Base-by-base conservation (phyloP, 1,140 invertebrate species). In the Mizuhopecten yessoensis region DNA sequence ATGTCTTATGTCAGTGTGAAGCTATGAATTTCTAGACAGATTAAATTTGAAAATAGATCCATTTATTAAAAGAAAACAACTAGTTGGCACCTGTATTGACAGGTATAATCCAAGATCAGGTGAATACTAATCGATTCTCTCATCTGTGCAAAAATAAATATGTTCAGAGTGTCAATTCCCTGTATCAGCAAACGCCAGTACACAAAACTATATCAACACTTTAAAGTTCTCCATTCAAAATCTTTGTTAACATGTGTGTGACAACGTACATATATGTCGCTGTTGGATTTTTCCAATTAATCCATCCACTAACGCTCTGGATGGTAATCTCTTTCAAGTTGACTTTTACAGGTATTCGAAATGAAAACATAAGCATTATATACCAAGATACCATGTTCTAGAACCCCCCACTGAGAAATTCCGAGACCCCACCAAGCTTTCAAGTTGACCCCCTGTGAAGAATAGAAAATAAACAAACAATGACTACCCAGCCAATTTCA, bases 41-140 rank as follows among this genome's bases (percentile, higher is more conserved):
- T 75, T 75, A 75, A 75, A 75, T 75, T 75, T 75, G 57, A 75
- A 75, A 75, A 29, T n/a, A 75, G 57, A 75, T 75, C 57, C 57
- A 75, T 75, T 75, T 75, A 75, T 75, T 75, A 75, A 75, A 75
- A 75, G 57, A 75, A 75, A 75, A 75, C 57, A 75, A 75, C n/a
- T 75, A 75, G 57, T 29, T 11, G 57, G 29, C 57, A 75, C 57
- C 57, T 75, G 57, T 23, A 29, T 29, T 75, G 57, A 75, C 57
- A 75, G n/a, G 23, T 75, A 75, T 75, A 75, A 75, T 75, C 57
- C 57, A 75, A 29, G 57, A 75, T 75, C 57, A 75, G 57, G 23
- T 75, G 29, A 75, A 29, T 29, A 29, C 57, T 75, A 75, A 75
- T 75, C 57, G 57, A 75, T 75, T 75, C 57, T 75, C 57, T 75